A percentile compares a stretch with the other conserved stretches of the same genome.
phyloP scores from a whole-genome alignment of 1,140 invertebrate species.

The Procambarus clarkii region DNA sequence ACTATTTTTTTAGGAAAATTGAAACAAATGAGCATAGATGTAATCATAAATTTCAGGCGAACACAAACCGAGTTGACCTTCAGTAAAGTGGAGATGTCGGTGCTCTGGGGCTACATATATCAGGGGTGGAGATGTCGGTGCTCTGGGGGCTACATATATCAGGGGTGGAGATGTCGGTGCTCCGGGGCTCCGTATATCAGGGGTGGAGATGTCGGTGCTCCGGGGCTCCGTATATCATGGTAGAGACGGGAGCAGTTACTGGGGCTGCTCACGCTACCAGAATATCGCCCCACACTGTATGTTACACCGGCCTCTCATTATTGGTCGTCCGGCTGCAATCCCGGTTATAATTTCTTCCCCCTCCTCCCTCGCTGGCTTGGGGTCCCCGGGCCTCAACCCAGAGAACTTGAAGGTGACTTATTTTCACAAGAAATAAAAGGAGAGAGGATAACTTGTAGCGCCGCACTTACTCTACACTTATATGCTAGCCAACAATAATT shows the following conservation, averaged over 20 bases:
- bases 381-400: neutral
- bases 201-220: neutral
- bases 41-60: too few relatives aligned
- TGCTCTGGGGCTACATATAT: neutral
- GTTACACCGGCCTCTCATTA: conserved; percentile 8
- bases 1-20: too few relatives aligned
- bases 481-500: too few relatives aligned
- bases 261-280: neutral
- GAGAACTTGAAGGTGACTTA: neutral
- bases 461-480: too few relatives aligned
- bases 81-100: neutral
- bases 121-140: too few relatives aligned
- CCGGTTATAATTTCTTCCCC: neutral
- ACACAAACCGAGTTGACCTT: too few relatives aligned
- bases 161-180: too few relatives aligned
- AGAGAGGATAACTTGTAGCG: neutral
- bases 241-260: neutral
- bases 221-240: neutral
- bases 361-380: neutral
- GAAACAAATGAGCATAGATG: too few relatives aligned
- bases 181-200: too few relatives aligned
- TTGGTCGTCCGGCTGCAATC: neutral
- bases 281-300: neutral
- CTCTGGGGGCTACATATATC: too few relatives aligned
- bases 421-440: neutral